These are phyloP conservation scores for Pachycephus smyrnensis DNA, from an alignment of 2,888 invertebrate species.

Conservation along the genomic window DNA sequence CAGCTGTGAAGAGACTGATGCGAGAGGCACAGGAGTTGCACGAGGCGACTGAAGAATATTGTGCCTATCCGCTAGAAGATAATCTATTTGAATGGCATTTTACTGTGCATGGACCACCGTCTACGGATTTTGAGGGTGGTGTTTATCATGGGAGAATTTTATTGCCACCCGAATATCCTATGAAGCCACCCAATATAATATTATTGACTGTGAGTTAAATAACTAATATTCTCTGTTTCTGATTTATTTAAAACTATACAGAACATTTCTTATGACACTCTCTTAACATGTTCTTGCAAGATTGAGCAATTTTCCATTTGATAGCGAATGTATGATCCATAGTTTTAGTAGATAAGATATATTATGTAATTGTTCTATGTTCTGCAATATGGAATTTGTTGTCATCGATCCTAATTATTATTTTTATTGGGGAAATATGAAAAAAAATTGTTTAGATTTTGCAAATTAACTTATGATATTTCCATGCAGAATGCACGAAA, in stretches of 20 bases:
- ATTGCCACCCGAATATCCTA: conserved; percentile 93
- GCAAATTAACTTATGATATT: background rate
- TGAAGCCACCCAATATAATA: conserved; percentile 97
- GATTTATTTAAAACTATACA: background rate
- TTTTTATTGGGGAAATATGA: too few species aligned
- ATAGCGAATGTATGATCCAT: too few species aligned
- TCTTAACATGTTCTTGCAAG: too few species aligned
- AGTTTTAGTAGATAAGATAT: background rate
- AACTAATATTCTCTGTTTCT: background rate
- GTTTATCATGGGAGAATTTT: conserved; percentile 93
- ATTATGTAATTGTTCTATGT: background rate
- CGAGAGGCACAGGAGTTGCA: conserved; percentile 89
- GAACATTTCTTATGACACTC: background rate
- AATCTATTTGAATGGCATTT: conserved; percentile 99
- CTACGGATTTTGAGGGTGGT: conserved; percentile 90
- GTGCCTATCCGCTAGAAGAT: conserved; percentile 91
- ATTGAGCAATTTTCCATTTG: too few species aligned
- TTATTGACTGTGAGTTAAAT: conserved; percentile 79
- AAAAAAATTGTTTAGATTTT: background rate
- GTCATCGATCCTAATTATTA: too few species aligned
- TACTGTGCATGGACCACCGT: conserved; percentile 89
- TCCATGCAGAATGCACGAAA: background rate
- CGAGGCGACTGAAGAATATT: conserved; percentile 90
- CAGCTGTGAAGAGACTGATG: conserved; percentile 94
- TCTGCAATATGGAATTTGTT: background rate